Evolutionary conservation across 1,140 invertebrate genomes (phyloP).

Genomic region (Panagrolaimus sp.): DNA sequence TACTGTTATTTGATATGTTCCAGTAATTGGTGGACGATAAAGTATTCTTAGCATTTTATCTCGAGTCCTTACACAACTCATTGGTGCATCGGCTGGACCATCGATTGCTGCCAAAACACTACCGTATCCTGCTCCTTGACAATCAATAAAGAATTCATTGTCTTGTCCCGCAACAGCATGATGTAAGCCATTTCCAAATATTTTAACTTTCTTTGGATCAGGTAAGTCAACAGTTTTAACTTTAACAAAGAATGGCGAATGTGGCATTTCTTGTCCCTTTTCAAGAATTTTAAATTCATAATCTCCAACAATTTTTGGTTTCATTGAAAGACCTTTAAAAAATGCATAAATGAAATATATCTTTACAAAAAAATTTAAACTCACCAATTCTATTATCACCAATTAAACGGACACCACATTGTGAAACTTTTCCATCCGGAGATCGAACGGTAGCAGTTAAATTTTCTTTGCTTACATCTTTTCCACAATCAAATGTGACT

Average conservation of each 20-base stretch:
- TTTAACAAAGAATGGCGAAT: background rate
- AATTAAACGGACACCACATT: background rate
- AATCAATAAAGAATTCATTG: conserved; percentile 13
- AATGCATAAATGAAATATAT: no score
- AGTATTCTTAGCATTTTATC: background rate
- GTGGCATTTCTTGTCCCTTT: background rate
- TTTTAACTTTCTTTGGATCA: background rate
- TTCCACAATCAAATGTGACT: conserved; percentile 8
- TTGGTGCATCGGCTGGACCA: conserved; percentile 12
- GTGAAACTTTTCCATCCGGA: background rate
- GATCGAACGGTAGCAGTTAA: conserved; percentile 7
- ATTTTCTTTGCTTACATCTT: conserved; percentile 6
- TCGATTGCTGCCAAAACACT: conserved; percentile 3
- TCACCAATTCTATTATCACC: background rate
- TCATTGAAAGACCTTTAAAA: background rate
- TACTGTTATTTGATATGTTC: conserved; percentile 7
- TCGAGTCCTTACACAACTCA: background rate
- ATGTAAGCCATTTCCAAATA: background rate
- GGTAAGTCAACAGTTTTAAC: background rate
- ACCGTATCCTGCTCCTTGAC: background rate
- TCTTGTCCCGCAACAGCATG: conserved; percentile 1
- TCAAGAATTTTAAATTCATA: conserved; percentile 12
- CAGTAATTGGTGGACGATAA: background rate
- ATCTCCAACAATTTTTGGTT: conserved; percentile 7
- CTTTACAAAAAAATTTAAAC: no score